phyloP scores from a whole-genome alignment of 2,113 vertebrate genomes.

The Echinops telfairi region DNA sequence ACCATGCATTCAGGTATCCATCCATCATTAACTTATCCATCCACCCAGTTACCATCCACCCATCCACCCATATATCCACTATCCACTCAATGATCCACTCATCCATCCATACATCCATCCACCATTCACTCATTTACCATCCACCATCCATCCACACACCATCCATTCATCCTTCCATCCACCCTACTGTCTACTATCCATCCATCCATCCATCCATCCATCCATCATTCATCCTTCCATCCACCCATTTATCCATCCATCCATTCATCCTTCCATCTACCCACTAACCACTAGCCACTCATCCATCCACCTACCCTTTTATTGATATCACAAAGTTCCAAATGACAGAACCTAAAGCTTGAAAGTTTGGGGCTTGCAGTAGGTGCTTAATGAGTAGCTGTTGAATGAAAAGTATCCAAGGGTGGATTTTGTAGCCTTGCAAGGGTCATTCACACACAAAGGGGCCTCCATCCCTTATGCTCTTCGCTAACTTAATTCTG shows the following conservation, averaged over 20 bases:
- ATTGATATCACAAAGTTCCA: neutral
- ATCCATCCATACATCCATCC: neutral
- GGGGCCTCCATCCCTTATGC: rapidly evolving
- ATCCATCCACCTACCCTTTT: neutral
- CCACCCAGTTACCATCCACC: no score
- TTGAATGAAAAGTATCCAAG: neutral
- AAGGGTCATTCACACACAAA: neutral
- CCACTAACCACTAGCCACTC: no score
- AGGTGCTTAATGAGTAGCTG: rapidly evolving
- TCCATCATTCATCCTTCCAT: neutral
- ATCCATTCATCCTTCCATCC: no score
- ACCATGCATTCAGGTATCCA: no score
- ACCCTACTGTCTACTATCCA: neutral
- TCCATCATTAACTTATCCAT: no score
- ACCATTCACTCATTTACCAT: neutral
- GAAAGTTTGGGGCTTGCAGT: rapidly evolving
- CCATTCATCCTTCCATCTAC: neutral
- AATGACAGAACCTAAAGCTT: neutral
- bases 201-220: neutral
- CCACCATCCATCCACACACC: no score
- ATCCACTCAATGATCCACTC: neutral
- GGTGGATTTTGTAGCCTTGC: neutral
- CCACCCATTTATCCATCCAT: no score
- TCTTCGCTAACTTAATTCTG: no score
- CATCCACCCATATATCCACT: neutral